Evolutionary conservation across 1,140 invertebrate species (phyloP).

Genomic region (Drosophila takahashii): DNA sequence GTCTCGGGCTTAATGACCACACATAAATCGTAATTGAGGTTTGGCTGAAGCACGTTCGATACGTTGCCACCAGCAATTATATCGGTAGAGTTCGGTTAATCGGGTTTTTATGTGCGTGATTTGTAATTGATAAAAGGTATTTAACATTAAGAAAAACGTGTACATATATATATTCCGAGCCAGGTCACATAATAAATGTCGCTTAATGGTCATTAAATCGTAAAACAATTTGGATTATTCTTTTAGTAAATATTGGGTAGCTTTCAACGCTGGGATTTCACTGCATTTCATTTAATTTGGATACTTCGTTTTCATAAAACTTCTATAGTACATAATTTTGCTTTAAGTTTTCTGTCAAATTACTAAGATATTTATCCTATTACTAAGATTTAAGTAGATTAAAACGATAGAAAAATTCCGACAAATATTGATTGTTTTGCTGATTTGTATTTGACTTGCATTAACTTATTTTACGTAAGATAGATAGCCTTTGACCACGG

Average conservation of each 20-base stretch:
- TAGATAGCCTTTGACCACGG: no score
- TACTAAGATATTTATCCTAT: no score
- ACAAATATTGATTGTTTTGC: no score
- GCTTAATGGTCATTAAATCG: not conserved
- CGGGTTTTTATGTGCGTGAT: slow-evolving; percentile 17
- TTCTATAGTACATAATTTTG: no score
- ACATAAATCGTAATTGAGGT: slow-evolving; percentile 38
- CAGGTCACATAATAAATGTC: slow-evolving; percentile 6
- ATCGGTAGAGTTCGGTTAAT: slow-evolving; percentile 28
- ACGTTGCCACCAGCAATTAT: slow-evolving; percentile 21
- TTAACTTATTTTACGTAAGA: no score
- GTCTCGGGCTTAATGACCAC: slow-evolving; percentile 1
- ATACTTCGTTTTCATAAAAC: no score
- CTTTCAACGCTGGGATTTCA: not conserved
- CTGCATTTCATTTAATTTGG: no score
- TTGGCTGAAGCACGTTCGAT: slow-evolving; percentile 7
- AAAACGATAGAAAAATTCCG: no score
- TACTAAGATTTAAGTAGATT: no score
- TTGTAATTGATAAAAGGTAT: slow-evolving; percentile 25
- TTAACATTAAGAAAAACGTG: slow-evolving; percentile 1
- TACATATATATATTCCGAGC: not conserved
- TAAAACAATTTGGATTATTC: not conserved
- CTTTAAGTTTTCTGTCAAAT: no score
- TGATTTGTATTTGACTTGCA: no score
- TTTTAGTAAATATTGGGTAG: not conserved